Evolutionary conservation across 2,888 invertebrate genomes (phyloP).

Genomic region (Alsophila aescularia): DNA sequence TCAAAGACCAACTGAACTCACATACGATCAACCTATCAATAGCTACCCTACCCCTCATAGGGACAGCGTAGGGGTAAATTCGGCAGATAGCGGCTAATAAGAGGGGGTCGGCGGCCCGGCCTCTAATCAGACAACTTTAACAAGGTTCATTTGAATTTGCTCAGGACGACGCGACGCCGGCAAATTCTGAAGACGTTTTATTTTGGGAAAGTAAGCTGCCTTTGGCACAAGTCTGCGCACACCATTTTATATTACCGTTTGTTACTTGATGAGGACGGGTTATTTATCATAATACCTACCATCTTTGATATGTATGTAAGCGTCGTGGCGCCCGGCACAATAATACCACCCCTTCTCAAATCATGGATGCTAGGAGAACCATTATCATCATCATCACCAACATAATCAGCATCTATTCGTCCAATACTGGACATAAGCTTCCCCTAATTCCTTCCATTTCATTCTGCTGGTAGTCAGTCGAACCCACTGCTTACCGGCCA

Average conservation of each 20-base stretch:
- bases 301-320: too few species aligned
- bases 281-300: too few species aligned
- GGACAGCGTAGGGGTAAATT: conserved; percentile 12
- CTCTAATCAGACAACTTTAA: conserved; percentile 38
- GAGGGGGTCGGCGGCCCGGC: conserved; percentile 22
- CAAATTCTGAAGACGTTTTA: conserved; percentile 7
- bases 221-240: neutral
- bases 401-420: too few species aligned
- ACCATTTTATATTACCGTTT: neutral
- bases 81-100: conserved; percentile 31
- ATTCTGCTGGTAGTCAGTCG: too few species aligned
- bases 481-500: too few species aligned
- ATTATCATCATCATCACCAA: too few species aligned
- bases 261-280: too few species aligned
- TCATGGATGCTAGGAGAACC: too few species aligned
- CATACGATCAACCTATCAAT: conserved; percentile 10
- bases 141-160: conserved; percentile 39
- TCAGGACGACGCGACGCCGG: conserved; percentile 23
- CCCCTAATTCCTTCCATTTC: too few species aligned
- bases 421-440: too few species aligned
- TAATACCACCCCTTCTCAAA: too few species aligned
- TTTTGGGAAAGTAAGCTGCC: neutral
- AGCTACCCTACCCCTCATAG: conserved; percentile 1
- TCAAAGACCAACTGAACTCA: conserved; percentile 4
- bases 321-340: too few species aligned